Base-by-base conservation (phyloP, 2,888 invertebrate genomes). In the Microchrysa polita region DNA sequence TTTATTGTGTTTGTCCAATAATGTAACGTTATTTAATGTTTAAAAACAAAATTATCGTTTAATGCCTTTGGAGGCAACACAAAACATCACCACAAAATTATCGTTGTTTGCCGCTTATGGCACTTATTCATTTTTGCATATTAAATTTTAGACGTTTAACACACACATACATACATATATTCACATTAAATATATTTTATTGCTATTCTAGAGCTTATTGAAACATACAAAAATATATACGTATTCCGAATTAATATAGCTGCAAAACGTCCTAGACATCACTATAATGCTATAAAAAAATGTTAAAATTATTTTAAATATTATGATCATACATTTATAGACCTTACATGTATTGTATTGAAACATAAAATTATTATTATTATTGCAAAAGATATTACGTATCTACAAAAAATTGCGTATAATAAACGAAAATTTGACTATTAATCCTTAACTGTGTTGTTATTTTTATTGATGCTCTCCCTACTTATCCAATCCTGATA, bases 381-480 rank as follows among this genome's bases (percentile, higher is more conserved):
- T 57, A 59, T 59, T 61, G 40, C 40, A 61, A 61, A 34, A 27
- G 40, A 61, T 40, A 40, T 34, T 40, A 61, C 27, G 34, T 61
- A 61, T 34, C 61, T 61, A 61, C n/a, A n/a, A n/a, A 40, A 61
- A 16, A 18, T 12, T 61, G 61, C 59, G 27, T 23, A n/a, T 61
- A 40, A 61, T 61, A 61, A 61, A 48, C 14, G 22, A 59, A 53
- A 67, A 42, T 48, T 22, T 14, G 23, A 67, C 27, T 67, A 53
- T 23, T 67, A 27, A 67, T 52, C 67, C 67, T 34, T 67, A 67
- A 67, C 53, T 67, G 67, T 67, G 67, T 67, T 67, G 52, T 52
- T 67, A n/a, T 67, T 67, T 67, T 67, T 27, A 61, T 18, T 59
- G n/a, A n/a, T n/a, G n/a, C 16, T 16, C 16, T 5, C 27, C 9